Percentiles rank a stretch among this genome's conserved stretches.
These are phyloP conservation scores for Osedax fenrisi DNA, from an alignment of 2,888 invertebrate genomes.

Conservation along the genomic window DNA sequence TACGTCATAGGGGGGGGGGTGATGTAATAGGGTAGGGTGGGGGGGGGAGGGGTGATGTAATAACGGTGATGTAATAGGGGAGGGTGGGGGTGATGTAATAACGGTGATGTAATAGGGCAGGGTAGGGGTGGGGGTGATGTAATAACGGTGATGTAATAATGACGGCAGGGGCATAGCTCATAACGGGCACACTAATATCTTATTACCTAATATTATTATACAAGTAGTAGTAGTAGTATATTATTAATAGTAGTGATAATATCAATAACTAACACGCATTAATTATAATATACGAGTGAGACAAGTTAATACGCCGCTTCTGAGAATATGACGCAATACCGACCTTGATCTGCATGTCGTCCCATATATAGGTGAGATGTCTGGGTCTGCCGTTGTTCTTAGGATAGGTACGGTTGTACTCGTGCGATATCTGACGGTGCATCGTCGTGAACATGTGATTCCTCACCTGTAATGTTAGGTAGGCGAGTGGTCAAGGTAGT, in stretches of 20 bases:
- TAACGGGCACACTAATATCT: no score
- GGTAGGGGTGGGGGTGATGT: neutral
- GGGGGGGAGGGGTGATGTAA: neutral
- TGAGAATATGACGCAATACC: no score
- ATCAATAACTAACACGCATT: no score
- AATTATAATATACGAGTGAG: no score
- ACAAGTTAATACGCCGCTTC: no score
- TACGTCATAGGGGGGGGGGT: neutral
- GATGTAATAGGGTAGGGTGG: neutral
- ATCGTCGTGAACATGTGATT: neutral
- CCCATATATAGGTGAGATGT: neutral
- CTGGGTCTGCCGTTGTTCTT: neutral
- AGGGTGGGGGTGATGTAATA: no score
- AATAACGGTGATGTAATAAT: no score
- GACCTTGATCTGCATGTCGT: neutral
- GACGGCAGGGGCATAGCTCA: neutral
- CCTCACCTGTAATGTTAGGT: neutral
- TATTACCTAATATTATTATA: no score
- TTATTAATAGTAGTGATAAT: no score
- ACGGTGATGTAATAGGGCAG: no score
- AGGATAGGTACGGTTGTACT: neutral
- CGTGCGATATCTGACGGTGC: neutral
- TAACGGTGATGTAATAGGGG: slow-evolving; percentile 15
- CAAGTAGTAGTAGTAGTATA: no score
- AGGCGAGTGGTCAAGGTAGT: no score